Evolutionary conservation across 1,140 invertebrate species (phyloP).

Genomic region (Rhopalosiphum maidis): DNA sequence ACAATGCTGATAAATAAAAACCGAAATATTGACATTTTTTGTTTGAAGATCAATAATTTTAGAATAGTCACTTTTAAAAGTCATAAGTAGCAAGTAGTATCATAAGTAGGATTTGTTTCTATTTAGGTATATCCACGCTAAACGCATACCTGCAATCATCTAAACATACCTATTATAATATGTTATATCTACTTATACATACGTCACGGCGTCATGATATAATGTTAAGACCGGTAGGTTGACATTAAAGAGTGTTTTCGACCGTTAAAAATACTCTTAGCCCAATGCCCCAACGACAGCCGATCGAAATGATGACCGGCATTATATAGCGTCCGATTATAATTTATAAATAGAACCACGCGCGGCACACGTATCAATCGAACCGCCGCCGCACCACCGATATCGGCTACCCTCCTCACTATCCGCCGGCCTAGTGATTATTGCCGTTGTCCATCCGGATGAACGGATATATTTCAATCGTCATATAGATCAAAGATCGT

Average conservation of each 20-base stretch:
- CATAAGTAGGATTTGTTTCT: too few relatives aligned
- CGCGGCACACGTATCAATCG: background rate
- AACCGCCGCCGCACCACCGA: background rate
- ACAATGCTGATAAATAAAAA: too few relatives aligned
- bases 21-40: background rate
- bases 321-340: background rate
- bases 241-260: background rate
- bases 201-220: background rate
- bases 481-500: background rate
- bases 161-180: background rate
- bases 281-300: slow-evolving; percentile 19
- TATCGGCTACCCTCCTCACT: background rate
- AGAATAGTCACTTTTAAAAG: background rate
- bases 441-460: too few relatives aligned
- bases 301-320: slow-evolving; percentile 28
- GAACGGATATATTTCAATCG: background rate
- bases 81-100: too few relatives aligned
- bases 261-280: slow-evolving; percentile 33
- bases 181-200: background rate
- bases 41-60: background rate
- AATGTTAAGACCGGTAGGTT: background rate
- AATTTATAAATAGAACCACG: slow-evolving; percentile 13
- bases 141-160: too few relatives aligned
- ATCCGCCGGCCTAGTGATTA: background rate
- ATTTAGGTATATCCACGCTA: too few relatives aligned